phyloP scores from a whole-genome alignment of 2,113 vertebrate genomes.

The Corythornis madagascariensis region DNA sequence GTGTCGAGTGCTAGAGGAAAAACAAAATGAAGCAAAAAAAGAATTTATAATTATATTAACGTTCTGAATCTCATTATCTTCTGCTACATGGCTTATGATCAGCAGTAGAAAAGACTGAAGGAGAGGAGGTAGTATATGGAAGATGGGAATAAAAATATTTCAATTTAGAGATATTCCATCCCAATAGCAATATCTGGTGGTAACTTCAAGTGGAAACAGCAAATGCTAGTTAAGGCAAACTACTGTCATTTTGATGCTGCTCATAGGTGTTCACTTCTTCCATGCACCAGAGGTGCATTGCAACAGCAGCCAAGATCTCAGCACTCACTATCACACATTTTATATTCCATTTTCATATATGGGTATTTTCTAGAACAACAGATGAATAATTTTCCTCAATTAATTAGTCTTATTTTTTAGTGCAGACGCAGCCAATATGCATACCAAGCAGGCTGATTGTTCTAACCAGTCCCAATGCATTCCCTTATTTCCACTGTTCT shows the following conservation, averaged over 20 bases:
- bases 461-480: neutral
- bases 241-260: neutral
- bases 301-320: neutral
- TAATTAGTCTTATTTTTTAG: conserved; percentile 28
- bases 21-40: neutral
- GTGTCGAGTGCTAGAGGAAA: conserved; percentile 89
- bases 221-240: neutral
- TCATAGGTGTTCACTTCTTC: neutral
- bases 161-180: neutral
- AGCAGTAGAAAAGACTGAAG: neutral
- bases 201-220: neutral
- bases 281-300: neutral
- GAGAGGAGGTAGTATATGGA: neutral
- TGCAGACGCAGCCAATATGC: neutral
- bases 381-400: conserved; percentile 9
- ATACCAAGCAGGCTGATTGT: conserved; percentile 6
- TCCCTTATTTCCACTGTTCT: neutral
- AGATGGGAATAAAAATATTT: neutral
- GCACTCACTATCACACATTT: neutral
- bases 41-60: neutral
- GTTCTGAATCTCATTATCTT: neutral
- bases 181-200: neutral
- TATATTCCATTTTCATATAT: conserved; percentile 2
- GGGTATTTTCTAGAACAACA: conserved; percentile 14
- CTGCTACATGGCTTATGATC: neutral